Percentiles rank a stretch among this genome's conserved stretches.
Evolutionary conservation across 2,797 vertebrate species (phyloP).

Genomic region (Octomys mimax): DNA sequence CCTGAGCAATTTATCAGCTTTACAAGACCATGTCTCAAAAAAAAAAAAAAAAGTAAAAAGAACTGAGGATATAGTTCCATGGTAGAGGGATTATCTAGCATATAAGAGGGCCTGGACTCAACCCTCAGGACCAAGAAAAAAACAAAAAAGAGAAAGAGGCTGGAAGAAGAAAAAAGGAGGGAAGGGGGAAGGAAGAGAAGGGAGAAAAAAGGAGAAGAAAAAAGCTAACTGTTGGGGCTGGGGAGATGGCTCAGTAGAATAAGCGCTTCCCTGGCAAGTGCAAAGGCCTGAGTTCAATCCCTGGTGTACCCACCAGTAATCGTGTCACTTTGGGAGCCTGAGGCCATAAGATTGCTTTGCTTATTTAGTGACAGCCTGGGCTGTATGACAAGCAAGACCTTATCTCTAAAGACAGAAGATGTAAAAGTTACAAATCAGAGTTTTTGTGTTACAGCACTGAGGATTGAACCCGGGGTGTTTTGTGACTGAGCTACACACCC

Average conservation of each 20-base stretch:
- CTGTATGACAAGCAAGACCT: background rate
- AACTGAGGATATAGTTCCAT: background rate
- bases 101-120: background rate
- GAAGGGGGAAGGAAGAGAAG: too few relatives aligned
- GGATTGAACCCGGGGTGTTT: background rate
- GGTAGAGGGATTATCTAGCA: background rate
- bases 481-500: background rate
- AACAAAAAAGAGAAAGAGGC: background rate
- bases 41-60: background rate
- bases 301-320: too few relatives aligned
- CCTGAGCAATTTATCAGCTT: background rate
- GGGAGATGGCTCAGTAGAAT: too few relatives aligned
- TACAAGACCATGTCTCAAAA: background rate
- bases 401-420: background rate
- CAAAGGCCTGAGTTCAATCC: too few relatives aligned
- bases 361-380: background rate
- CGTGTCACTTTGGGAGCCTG: background rate
- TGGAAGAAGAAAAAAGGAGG: background rate
- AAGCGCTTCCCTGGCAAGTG: too few relatives aligned
- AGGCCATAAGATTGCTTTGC: background rate
- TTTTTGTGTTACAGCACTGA: background rate
- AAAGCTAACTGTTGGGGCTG: background rate
- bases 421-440: conserved; percentile 18
- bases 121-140: background rate
- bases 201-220: background rate